These are phyloP conservation scores for Trematomus loennbergii DNA, from an alignment of 2,113 vertebrate species.

Conservation along the genomic window DNA sequence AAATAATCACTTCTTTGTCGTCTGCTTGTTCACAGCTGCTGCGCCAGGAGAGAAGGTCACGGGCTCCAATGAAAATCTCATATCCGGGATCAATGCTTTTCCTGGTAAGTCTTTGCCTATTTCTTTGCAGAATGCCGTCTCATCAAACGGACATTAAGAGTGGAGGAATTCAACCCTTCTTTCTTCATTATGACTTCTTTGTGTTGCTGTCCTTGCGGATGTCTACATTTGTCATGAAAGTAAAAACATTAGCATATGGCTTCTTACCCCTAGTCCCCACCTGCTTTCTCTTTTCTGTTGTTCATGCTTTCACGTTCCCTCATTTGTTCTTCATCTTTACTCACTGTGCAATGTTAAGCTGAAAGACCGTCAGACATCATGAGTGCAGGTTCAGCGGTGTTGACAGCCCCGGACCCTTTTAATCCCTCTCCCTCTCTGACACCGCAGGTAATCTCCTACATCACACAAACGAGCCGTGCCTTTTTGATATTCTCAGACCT, in stretches of 20 bases:
- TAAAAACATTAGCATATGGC: neutral
- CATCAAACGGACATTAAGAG: neutral
- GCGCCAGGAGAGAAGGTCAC: constrained; percentile 87
- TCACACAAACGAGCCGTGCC: neutral
- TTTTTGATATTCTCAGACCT: constrained; percentile 23
- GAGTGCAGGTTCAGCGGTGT: constrained; percentile 81
- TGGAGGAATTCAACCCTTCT: neutral
- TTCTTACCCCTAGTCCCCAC: neutral
- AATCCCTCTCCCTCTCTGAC: constrained; percentile 87
- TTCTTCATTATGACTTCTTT: neutral
- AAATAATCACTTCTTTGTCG: neutral
- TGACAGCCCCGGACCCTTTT: constrained; percentile 89
- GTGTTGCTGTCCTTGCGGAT: constrained; percentile 12
- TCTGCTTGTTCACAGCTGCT: constrained; percentile 76
- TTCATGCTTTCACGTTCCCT: constrained; percentile 39
- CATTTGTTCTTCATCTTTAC: constrained; percentile 42
- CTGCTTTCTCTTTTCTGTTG: neutral
- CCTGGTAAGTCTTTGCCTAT: constrained; percentile 82
- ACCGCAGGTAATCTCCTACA: constrained; percentile 85
- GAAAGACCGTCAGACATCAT: constrained; percentile 87
- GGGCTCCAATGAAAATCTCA: constrained; percentile 88
- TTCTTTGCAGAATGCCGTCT: neutral
- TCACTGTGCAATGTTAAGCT: constrained; percentile 75
- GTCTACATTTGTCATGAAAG: neutral
- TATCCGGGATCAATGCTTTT: constrained; percentile 89